Evolutionary conservation across 2,797 vertebrate species (phyloP), one percentile per base, ranked within the genome.

Genomic region (Coregonus suidteri): DNA sequence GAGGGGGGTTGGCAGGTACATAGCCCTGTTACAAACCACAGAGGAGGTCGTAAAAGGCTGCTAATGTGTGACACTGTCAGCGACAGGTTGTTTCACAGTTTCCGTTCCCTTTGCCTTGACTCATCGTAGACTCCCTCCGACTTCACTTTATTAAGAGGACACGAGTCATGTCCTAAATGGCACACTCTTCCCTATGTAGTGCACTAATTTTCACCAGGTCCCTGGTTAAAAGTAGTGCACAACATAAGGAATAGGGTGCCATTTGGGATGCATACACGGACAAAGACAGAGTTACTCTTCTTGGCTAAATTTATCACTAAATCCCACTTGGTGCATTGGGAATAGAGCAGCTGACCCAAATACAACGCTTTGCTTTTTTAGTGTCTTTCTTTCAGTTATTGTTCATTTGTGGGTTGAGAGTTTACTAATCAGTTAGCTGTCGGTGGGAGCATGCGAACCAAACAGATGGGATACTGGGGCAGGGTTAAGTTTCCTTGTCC

Each of bases 1-100:
- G 64, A n/a, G 18, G 20, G 37, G 52, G 65, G 3, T 15, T 65
- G 13, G 30, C 85, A 91, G 91, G 88, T 92, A 85, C 85, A 30
- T 72, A 82, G 74, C 75, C 54, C 85, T 88, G 86, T 86, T 79
- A 78, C 75, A 89, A 89, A 84, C 86, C 89, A 84, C 89, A 88
- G 82, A 86, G 90, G 90, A 91, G 84, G 52, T 82, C 88, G 88
- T 92, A 87, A 91, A 85, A 88, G 88, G 86, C 83, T 77, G 86
- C 84, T 89, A 90, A 92, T 83, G 87, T 75, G 87, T 3, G 77
- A 85, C 85, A 84, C 86, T 89, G 88, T 90, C 84, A 79, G 85
- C 83, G 77, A 84, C 82, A 83, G 82, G 85, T 86, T 81, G 85
- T 80, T 86, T 64, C 80, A 73, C 73, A 75, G 51, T 34, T 74